Evolutionary conservation across 92 coral and sea anemone species (phyloP), one percentile per base, ranked within the genome.

Genomic region (Hydrozoanthus gracilis): DNA sequence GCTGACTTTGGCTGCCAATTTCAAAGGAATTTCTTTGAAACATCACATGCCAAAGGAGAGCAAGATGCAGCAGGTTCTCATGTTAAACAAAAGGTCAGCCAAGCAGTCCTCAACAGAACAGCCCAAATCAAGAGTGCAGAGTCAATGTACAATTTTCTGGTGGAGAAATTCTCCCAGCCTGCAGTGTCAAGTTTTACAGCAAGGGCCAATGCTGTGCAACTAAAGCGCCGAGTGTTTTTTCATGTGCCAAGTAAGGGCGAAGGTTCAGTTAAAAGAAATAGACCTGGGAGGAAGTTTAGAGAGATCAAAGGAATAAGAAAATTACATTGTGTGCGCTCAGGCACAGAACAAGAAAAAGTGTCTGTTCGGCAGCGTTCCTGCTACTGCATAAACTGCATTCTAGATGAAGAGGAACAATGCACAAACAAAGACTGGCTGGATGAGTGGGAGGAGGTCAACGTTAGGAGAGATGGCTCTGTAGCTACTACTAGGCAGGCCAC

Each of bases 401-500:
- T n/a, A n/a, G n/a, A n/a, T n/a, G n/a, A n/a, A n/a, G n/a, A n/a
- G n/a, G 87, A 35, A 82, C 50, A 15, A 76, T 88, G 87, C 60
- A 45, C 60, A 67, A n/a, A n/a, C n/a, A n/a, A n/a, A n/a, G n/a
- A n/a, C n/a, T n/a, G n/a, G n/a, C n/a, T n/a, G n/a, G n/a, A 82
- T 82, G 82, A 82, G 54, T 82, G 87, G 91, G 78, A 88, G 71
- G 88, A 83, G 72, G 91, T 88, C 39, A 76, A 65, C 14, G 51
- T 83, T 20, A 39, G 64, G 44, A 83, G 86, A 76, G 91, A 88
- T 15, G 85, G 79, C 66, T 35, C 74, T 4, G 77, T 64, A 54
- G 91, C 91, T 49, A 82, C 87, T 50, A 83, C 91, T 20, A 52
- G 91, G 82, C 88, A 88, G 66, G 77, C 88, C 62, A 68, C 70